Percentiles rank a stretch among this genome's conserved stretches.
Evolutionary conservation across 2,113 vertebrate species (phyloP).

Genomic region (Misgurnus mizolepis): DNA sequence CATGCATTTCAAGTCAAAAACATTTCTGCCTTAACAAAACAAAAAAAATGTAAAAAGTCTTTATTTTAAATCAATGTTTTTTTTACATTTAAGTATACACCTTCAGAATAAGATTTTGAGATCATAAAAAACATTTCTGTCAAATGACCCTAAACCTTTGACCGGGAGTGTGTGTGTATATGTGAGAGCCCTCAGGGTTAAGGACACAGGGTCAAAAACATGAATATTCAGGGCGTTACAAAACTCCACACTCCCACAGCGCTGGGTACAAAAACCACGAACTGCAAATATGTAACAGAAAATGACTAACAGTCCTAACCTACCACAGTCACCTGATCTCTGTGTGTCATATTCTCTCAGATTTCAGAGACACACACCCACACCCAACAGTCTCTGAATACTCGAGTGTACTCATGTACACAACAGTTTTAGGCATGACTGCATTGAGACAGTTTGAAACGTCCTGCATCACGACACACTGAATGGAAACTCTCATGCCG

Average conservation of each 20-base stretch:
- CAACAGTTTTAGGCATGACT: not conserved
- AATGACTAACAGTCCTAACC: conserved; percentile 8
- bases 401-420: conserved; percentile 20
- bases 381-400: not conserved
- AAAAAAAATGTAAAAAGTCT: no score
- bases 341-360: conserved; percentile 27
- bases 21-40: no score
- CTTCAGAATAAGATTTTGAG: no score
- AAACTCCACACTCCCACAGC: conserved; percentile 4
- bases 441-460: conserved; percentile 9
- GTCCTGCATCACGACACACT: conserved; percentile 4
- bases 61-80: no score
- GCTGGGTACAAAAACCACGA: not conserved
- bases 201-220: not conserved
- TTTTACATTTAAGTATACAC: no score
- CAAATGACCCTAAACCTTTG: no score
- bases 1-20: no score
- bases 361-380: conserved; percentile 2
- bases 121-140: no score
- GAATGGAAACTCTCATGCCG: not conserved
- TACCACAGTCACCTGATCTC: not conserved
- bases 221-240: conserved; percentile 17
- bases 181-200: no score
- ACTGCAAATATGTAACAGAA: conserved; percentile 14
- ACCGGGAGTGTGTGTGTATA: no score